Conservation (phyloP, 2,113 vertebrate genomes). For the Zosterops borbonicus region DNA sequence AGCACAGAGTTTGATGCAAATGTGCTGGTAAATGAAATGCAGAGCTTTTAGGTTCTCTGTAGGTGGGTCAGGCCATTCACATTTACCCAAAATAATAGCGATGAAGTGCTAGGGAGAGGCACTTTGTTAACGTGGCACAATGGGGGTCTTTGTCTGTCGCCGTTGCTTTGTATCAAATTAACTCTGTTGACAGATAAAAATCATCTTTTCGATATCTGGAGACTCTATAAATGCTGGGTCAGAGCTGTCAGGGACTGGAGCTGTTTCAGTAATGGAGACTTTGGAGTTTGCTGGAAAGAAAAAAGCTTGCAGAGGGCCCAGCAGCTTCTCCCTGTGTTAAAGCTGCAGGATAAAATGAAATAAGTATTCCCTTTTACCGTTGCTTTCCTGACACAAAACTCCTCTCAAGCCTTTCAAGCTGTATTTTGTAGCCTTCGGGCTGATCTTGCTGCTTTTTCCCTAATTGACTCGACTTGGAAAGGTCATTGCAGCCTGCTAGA, state of each 20-base stretch:
- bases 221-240: not conserved
- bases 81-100: not conserved
- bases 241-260: not conserved
- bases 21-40: slow-evolving; percentile 29
- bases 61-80: slow-evolving; percentile 31
- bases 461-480: not conserved
- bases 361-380: not conserved
- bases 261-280: not conserved
- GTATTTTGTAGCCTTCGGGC: not conserved
- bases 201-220: not conserved
- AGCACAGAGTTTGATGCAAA: slow-evolving; percentile 4
- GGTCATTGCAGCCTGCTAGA: not conserved
- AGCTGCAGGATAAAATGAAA: not conserved
- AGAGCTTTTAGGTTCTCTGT: slow-evolving; percentile 41
- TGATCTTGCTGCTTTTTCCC: not conserved
- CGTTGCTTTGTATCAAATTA: not conserved
- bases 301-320: not conserved
- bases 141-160: not conserved
- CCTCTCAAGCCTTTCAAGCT: not conserved
- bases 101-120: not conserved
- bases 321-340: not conserved
- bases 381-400: not conserved
- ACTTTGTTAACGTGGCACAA: not conserved
- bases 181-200: slow-evolving; percentile 21
- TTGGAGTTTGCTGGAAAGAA: not conserved